These are phyloP conservation scores for Netelia melanura DNA, from an alignment of 2,888 invertebrate genomes.

Conservation along the genomic window DNA sequence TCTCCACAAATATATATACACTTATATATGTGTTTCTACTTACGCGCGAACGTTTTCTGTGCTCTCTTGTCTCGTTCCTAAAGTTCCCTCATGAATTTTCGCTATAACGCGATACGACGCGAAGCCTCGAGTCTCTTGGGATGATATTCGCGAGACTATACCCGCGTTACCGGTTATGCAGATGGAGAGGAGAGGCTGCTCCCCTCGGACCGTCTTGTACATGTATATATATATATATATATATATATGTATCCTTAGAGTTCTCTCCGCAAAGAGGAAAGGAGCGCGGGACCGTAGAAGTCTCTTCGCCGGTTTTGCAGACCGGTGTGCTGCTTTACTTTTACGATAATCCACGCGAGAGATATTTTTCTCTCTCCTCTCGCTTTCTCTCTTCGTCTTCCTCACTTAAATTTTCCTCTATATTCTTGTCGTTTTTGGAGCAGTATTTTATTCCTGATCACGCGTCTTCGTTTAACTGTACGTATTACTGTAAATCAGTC, in stretches of 20 bases:
- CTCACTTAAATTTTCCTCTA: not conserved
- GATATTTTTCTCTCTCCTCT: conserved; percentile 13
- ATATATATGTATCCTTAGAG: conserved; percentile 18
- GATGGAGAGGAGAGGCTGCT: conserved; percentile 73
- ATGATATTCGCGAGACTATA: conserved; percentile 76
- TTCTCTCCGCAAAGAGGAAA: conserved; percentile 43
- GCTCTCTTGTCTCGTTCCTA: conserved; percentile 42
- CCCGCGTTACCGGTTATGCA: conserved; percentile 80
- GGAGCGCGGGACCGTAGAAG: conserved; percentile 54
- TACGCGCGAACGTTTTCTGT: conserved; percentile 32
- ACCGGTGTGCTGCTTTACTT: conserved; percentile 69
- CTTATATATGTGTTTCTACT: conserved; percentile 29
- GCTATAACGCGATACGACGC: conserved; percentile 51
- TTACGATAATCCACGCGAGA: conserved; percentile 63
- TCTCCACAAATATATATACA: conserved; percentile 23
- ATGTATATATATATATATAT: not conserved
- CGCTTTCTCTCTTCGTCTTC: not conserved
- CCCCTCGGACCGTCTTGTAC: conserved; percentile 54
- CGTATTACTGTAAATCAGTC: too few relatives aligned
- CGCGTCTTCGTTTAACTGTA: too few relatives aligned
- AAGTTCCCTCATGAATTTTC: conserved; percentile 54
- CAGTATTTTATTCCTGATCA: not conserved
- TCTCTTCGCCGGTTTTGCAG: conserved; percentile 66
- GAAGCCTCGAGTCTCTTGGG: conserved; percentile 35
- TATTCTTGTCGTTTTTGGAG: not conserved